phyloP scores from a whole-genome alignment of 1,140 invertebrate species.

The Pinna nobilis region DNA sequence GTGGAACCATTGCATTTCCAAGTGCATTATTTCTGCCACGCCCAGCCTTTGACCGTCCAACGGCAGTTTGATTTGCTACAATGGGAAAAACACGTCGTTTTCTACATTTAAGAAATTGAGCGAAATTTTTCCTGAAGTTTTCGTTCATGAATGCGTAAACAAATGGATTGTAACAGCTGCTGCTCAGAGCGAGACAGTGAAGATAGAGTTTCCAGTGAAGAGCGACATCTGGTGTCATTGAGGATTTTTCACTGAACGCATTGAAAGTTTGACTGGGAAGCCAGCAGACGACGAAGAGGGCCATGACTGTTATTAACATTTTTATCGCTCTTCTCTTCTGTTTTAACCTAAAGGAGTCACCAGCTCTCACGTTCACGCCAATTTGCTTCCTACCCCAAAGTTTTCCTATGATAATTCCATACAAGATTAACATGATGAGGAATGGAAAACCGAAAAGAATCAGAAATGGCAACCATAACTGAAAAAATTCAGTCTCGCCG shows the following conservation, averaged over 20 bases:
- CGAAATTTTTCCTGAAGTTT: conserved; percentile 81
- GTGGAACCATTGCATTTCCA: no score
- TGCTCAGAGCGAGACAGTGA: conserved; percentile 79
- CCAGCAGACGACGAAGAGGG: conserved; percentile 62
- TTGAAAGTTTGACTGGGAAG: conserved; percentile 56
- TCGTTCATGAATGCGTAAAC: conserved; percentile 91
- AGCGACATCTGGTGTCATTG: conserved; percentile 28
- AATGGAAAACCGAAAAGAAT: conserved; percentile 48
- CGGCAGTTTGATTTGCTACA: no score
- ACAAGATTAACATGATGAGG: conserved; percentile 48
- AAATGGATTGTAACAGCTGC: conserved; percentile 89
- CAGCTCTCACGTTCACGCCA: conserved; percentile 21
- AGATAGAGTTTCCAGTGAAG: conserved; percentile 43
- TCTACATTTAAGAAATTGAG: conserved; percentile 39
- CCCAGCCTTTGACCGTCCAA: no score
- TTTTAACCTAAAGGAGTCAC: conserved; percentile 38
- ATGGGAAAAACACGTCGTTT: conserved; percentile 46
- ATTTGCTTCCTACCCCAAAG: conserved; percentile 51
- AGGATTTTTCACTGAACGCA: conserved; percentile 36
- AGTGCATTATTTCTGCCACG: no score
- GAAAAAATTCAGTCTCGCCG: conserved; percentile 32
- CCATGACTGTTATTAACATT: conserved; percentile 65
- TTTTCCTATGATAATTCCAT: conserved; percentile 51
- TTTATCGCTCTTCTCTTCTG: conserved; percentile 61
- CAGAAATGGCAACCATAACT: conserved; percentile 51